phyloP scores from a whole-genome alignment of 2,888 invertebrate species.

The Xiphydria camelus region DNA sequence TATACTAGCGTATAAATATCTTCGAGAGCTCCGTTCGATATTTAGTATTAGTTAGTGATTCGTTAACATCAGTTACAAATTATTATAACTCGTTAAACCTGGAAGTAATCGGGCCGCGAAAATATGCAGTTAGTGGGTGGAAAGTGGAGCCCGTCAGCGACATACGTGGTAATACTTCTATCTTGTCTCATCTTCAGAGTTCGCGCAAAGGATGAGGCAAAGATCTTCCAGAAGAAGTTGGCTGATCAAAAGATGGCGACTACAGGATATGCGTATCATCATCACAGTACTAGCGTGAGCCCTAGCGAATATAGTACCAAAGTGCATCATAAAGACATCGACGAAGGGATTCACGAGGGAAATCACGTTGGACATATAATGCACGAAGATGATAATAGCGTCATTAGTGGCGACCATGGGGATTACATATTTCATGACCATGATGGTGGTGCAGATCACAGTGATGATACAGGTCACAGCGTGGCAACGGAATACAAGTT shows the following conservation, averaged over 20 bases:
- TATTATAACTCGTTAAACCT: too few relatives aligned
- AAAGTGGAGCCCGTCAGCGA: neutral
- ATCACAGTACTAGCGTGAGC: constrained; percentile 1
- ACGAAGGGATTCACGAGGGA: too few relatives aligned
- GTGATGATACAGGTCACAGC: neutral
- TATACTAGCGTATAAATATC: constrained; percentile 13
- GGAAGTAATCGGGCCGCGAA: too few relatives aligned
- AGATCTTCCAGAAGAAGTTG: constrained; percentile 1
- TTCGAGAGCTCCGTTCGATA: constrained; percentile 2
- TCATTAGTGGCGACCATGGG: neutral
- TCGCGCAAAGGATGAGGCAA: neutral
- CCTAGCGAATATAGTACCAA: constrained; percentile 4
- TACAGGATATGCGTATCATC: constrained; percentile 5
- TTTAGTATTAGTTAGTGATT: constrained; percentile 14
- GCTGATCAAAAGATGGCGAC: constrained; percentile 7
- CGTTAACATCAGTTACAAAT: constrained; percentile 5
- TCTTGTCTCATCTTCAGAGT: neutral
- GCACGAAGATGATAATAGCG: neutral
- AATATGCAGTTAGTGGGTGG: neutral
- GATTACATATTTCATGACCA: neutral
- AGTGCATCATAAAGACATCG: constrained; percentile 1
- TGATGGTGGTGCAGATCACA: neutral
- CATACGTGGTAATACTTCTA: neutral
- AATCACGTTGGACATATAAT: neutral
- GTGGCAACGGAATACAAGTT: neutral